Conservation (phyloP, 2,113 vertebrate genomes). For the Platichthys stellatus region DNA sequence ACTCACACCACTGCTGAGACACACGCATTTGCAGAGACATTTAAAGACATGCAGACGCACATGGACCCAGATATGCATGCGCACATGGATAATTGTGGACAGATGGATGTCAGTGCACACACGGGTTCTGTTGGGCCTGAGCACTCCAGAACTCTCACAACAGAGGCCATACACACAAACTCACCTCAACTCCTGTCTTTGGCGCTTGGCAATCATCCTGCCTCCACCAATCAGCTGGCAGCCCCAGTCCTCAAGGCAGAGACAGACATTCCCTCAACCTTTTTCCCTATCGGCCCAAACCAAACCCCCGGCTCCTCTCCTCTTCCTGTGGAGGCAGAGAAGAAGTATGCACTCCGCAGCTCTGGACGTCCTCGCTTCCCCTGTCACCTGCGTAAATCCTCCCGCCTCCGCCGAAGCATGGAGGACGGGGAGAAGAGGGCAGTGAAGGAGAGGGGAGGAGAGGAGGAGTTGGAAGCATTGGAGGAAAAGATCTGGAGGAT, state of each 20-base stretch:
- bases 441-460: conserved; percentile 55
- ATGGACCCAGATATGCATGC: conserved; percentile 63
- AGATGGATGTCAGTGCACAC: conserved; percentile 62
- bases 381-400: conserved; percentile 90
- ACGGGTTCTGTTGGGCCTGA: conserved; percentile 46
- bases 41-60: conserved; percentile 78
- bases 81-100: conserved; percentile 72
- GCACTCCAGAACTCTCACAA: conserved; percentile 54
- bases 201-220: conserved; percentile 65
- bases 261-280: conserved; percentile 59
- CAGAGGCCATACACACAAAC: conserved; percentile 66
- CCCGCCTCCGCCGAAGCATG: conserved; percentile 77
- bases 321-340: conserved; percentile 78
- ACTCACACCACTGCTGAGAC: conserved; percentile 56
- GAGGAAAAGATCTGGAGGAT: conserved; percentile 73
- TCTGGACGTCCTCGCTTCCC: conserved; percentile 95
- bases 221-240: conserved; percentile 63
- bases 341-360: conserved; percentile 94
- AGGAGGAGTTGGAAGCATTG: conserved; percentile 59
- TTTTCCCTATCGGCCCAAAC: conserved; percentile 60
- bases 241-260: conserved; percentile 61
- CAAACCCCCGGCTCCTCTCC: conserved; percentile 50
- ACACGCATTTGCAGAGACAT: conserved; percentile 55
- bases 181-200: conserved; percentile 70
- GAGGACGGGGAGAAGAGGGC: conserved; percentile 69